These are phyloP conservation scores for Drosophila buzzatii DNA, from an alignment of 2,888 invertebrate genomes.

Conservation along the genomic window DNA sequence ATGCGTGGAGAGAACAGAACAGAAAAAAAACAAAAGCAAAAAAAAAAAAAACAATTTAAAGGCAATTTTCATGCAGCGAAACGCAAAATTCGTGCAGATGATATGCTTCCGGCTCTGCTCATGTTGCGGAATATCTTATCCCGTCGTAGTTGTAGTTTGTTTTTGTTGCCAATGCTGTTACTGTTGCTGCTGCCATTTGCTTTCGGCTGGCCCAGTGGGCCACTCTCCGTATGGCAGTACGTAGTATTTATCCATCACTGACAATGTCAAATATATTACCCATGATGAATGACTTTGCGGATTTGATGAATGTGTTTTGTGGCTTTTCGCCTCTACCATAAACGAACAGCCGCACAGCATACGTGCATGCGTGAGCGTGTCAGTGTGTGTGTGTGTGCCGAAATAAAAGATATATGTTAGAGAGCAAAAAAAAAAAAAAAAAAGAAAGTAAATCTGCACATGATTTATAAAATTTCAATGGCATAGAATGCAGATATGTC, in stretches of 20 bases:
- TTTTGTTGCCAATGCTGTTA: conserved; percentile 27
- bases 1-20: neutral
- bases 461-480: conserved; percentile 81
- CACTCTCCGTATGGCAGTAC: conserved; percentile 39
- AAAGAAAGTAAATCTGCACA: conserved; percentile 65
- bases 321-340: conserved; percentile 67
- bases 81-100: conserved; percentile 73
- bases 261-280: conserved; percentile 82
- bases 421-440: neutral
- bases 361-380: neutral
- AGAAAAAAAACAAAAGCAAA: neutral
- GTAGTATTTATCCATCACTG: conserved; percentile 81
- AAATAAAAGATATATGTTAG: conserved; percentile 17
- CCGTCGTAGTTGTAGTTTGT: conserved; percentile 36
- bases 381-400: conserved; percentile 12
- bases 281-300: conserved; percentile 81
- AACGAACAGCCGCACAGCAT: conserved; percentile 35
- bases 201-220: conserved; percentile 42
- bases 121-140: conserved; percentile 56
- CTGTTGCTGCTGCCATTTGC: conserved; percentile 47
- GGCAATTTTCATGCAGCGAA: conserved; percentile 69
- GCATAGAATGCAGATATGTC: conserved; percentile 69
- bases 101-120: conserved; percentile 65
- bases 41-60: conserved; percentile 54
- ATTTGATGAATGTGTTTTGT: conserved; percentile 82